phyloP scores from a whole-genome alignment of 2,888 invertebrate species.

The Aspidiotus rigidus region DNA sequence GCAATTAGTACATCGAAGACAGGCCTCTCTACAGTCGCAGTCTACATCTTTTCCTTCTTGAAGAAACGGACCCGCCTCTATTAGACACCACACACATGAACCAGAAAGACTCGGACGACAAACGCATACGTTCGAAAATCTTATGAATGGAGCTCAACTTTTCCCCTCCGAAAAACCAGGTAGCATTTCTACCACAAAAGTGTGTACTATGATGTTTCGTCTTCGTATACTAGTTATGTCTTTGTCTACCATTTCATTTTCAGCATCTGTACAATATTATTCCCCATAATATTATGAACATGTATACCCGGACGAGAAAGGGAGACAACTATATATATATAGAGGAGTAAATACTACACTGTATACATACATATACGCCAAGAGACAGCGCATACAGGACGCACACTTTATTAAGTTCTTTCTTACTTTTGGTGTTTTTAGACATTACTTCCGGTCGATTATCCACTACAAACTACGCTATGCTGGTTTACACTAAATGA shows the following conservation, averaged over 20 bases:
- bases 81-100: not conserved
- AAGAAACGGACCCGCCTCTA: too few relatives aligned
- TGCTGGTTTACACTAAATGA: too few relatives aligned
- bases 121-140: slow-evolving; percentile 8
- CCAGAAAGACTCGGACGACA: not conserved
- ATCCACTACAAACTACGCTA: not conserved
- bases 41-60: too few relatives aligned
- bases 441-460: slow-evolving; percentile 30
- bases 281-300: too few relatives aligned
- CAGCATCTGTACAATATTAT: not conserved
- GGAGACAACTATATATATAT: not conserved
- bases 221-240: slow-evolving; percentile 10
- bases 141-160: slow-evolving; percentile 28
- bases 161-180: slow-evolving; percentile 10
- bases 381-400: slow-evolving; percentile 21
- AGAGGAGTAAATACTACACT: not conserved
- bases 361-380: not conserved
- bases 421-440: slow-evolving; percentile 27
- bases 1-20: too few relatives aligned
- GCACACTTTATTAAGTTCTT: slow-evolving; percentile 31
- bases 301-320: too few relatives aligned
- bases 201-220: not conserved
- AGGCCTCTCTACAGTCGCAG: too few relatives aligned
- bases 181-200: slow-evolving; percentile 5
- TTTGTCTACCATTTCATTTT: not conserved